Evolutionary conservation across 2,888 invertebrate genomes (phyloP).

Genomic region (Alentia gelatinosa): DNA sequence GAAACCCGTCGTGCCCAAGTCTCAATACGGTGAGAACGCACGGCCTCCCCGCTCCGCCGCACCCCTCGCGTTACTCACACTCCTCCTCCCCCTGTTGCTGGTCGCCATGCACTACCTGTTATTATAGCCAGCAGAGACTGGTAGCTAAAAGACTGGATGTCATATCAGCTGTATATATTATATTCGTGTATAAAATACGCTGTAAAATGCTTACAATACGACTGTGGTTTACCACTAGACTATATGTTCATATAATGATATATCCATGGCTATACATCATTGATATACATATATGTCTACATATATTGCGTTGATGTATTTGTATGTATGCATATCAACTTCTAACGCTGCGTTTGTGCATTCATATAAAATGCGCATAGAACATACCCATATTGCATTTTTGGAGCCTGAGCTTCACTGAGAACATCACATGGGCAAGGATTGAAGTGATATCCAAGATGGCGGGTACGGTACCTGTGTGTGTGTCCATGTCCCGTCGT

Average conservation of each 20-base stretch:
- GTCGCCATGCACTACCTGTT: conserved; percentile 5
- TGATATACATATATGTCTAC: neutral
- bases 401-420: too few relatives aligned
- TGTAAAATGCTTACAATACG: too few relatives aligned
- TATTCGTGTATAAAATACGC: neutral
- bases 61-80: neutral
- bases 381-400: too few relatives aligned
- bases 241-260: too few relatives aligned
- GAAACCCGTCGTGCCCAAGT: conserved; percentile 71
- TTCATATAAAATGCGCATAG: too few relatives aligned
- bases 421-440: too few relatives aligned
- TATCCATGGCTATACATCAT: neutral
- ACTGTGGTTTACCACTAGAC: too few relatives aligned
- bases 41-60: too few relatives aligned
- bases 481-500: neutral
- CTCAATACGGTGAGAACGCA: conserved; percentile 58
- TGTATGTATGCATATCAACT: too few relatives aligned
- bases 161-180: neutral
- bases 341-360: too few relatives aligned
- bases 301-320: too few relatives aligned
- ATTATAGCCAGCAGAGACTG: neutral
- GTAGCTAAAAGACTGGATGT: too few relatives aligned
- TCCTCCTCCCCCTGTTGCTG: neutral
- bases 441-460: neutral
- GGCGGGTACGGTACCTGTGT: neutral